Evolutionary conservation across 2,888 invertebrate genomes (phyloP), one percentile per base, ranked within the genome.

Genomic region (Drosophila algonquin): DNA sequence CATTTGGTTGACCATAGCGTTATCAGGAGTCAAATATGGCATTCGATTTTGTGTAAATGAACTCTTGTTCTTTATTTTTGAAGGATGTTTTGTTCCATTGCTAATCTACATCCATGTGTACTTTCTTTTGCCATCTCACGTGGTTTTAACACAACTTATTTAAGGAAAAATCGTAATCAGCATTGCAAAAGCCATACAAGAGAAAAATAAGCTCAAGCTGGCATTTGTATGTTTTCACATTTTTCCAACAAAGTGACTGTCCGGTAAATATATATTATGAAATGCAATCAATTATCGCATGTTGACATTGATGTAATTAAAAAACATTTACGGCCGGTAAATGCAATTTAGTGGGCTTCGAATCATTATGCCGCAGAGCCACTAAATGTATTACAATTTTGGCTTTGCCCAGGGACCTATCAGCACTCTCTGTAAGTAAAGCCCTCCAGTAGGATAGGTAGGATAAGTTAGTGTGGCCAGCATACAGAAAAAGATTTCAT

Each of bases 241-340:
- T 45, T 16, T 5, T 46, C 10, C 2, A 55, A 18, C 18, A 12
- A 27, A 32, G 12, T 16, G 4, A 55, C 18, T 12, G 56, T 9
- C 47, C 8, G 14, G 40, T 27, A 58, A 30, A 40, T 52, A 51
- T 61, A 54, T 60, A 70, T 61, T 71, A 61, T 56, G 73, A 68
- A 58, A 65, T 52, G 81, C 75, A 63, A 69, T 69, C 67, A 77
- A 64, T 16, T 18, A 48, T 18, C 55, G 52, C 60, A 52, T 47
- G 24, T 60, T 75, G 79, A 78, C 81, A 79, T 83, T 79, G 81
- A 79, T 81, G 84, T 79, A 86, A 82, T 82, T 86, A 82, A 75
- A 79, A 79, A 73, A 79, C 70, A 81, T 87, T 82, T 87, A 87
- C 76, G 76, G 61, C 79, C 87, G 77, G 79, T 82, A 79, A 79